Conservation (phyloP, 1,140 invertebrate species). For the Drosophila chauvacae region DNA sequence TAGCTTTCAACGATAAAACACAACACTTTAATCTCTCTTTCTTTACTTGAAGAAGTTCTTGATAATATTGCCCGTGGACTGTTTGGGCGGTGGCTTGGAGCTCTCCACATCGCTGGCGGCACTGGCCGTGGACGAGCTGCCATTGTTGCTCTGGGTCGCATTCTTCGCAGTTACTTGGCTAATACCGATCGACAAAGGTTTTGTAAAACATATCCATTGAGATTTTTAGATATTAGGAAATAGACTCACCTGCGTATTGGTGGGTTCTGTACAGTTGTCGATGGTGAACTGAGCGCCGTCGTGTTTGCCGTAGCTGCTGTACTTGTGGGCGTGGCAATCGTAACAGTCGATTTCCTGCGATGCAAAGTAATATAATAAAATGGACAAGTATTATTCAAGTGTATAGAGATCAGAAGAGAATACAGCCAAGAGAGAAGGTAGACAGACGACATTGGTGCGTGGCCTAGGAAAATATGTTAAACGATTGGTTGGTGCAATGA, state of each 20-base stretch:
- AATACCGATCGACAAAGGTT: constrained; percentile 34
- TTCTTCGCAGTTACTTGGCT: constrained; percentile 81
- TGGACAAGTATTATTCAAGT: neutral
- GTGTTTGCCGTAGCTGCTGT: constrained; percentile 60
- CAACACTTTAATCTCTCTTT: constrained; percentile 5
- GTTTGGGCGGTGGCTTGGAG: constrained; percentile 80
- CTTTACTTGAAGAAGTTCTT: constrained; percentile 97
- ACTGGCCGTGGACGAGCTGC: constrained; percentile 86
- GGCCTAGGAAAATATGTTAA: constrained; percentile 67
- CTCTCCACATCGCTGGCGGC: constrained; percentile 62
- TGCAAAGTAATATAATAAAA: constrained; percentile 20
- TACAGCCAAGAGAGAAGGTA: constrained; percentile 24
- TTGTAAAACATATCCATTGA: constrained; percentile 4
- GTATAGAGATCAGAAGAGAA: constrained; percentile 6
- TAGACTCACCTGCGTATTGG: constrained; percentile 76
- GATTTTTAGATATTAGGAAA: neutral
- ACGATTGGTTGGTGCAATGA: constrained; percentile 70
- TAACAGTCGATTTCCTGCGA: constrained; percentile 63
- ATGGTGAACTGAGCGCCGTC: constrained; percentile 67
- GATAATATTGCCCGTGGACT: constrained; percentile 94
- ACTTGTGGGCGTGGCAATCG: constrained; percentile 60
- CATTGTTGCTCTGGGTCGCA: constrained; percentile 52
- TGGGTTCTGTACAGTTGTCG: constrained; percentile 70
- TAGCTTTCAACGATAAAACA: constrained; percentile 34
- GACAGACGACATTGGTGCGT: constrained; percentile 79